A percentile compares a stretch with the other conserved stretches of the same genome.
phyloP scores from a whole-genome alignment of 2,888 invertebrate genomes.

The Amblyteles armatorius region DNA sequence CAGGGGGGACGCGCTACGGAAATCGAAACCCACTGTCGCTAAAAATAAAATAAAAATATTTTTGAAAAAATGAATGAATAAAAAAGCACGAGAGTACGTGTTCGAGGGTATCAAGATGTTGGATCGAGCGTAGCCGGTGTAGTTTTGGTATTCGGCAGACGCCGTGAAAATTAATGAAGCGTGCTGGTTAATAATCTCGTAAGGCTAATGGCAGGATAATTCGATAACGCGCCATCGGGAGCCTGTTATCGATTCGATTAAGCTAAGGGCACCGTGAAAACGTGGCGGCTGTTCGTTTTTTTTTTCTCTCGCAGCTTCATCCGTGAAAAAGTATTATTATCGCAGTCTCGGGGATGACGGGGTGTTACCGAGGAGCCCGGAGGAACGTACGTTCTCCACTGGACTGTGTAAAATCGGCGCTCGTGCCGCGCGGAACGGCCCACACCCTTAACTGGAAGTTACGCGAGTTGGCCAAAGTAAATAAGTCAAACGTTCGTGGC shows the following conservation, averaged over 20 bases:
- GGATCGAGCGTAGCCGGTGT: background rate
- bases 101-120: conserved; percentile 21
- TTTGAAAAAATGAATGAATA: conserved; percentile 3
- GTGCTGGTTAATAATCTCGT: conserved; percentile 73
- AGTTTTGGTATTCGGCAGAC: background rate
- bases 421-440: conserved; percentile 55
- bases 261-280: conserved; percentile 80
- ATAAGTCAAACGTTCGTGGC: conserved; percentile 62
- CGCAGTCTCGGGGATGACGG: background rate
- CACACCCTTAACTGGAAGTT: conserved; percentile 71
- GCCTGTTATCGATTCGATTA: conserved; percentile 80
- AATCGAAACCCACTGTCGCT: conserved; percentile 59
- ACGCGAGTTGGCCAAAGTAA: conserved; percentile 68
- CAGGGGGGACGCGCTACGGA: conserved; percentile 29
- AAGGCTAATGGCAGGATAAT: conserved; percentile 76
- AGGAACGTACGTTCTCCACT: conserved; percentile 16
- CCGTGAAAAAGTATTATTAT: conserved; percentile 43
- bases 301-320: conserved; percentile 25
- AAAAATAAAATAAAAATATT: background rate
- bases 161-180: conserved; percentile 76
- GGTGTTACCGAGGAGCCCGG: conserved; percentile 15
- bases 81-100: background rate
- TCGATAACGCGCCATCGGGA: conserved; percentile 73
- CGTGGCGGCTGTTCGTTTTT: conserved; percentile 54
- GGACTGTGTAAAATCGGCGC: conserved; percentile 41